A percentile compares a stretch with the other conserved stretches of the same genome.
Conservation (phyloP, 2,113 vertebrate species). For the Sialia sialis region DNA sequence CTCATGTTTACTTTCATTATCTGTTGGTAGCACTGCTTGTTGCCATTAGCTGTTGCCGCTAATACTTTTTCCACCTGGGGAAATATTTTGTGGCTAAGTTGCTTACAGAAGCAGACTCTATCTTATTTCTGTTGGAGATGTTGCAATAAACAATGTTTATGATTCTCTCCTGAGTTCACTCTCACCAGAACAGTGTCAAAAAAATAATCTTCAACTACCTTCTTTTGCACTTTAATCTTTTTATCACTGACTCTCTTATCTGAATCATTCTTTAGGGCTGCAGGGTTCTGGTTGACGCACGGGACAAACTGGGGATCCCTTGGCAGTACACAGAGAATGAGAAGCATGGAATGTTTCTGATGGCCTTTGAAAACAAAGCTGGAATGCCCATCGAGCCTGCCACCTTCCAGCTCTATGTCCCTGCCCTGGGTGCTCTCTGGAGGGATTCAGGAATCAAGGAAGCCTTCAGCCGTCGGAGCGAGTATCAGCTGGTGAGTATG, state of each 20-base stretch:
- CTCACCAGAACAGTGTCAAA: not conserved
- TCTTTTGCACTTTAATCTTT: not conserved
- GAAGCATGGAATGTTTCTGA: slow-evolving; percentile 95
- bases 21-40: not conserved
- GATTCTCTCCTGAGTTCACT: not conserved
- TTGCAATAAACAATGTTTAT: not conserved
- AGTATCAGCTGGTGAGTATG: slow-evolving; percentile 94
- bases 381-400: slow-evolving; percentile 87
- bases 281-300: slow-evolving; percentile 91
- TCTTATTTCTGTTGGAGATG: not conserved
- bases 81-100: not conserved
- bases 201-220: not conserved
- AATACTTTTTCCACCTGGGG: not conserved
- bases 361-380: slow-evolving; percentile 91
- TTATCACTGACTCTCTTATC: not conserved
- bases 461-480: slow-evolving; percentile 87
- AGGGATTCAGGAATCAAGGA: slow-evolving; percentile 85
- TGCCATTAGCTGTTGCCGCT: not conserved
- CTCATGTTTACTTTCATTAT: not conserved
- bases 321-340: slow-evolving; percentile 95
- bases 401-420: slow-evolving; percentile 92
- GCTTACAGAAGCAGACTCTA: not conserved
- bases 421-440: slow-evolving; percentile 86
- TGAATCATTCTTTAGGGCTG: slow-evolving; percentile 79
- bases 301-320: slow-evolving; percentile 91